phyloP scores from a whole-genome alignment of 1,140 invertebrate genomes.

The Homarus americanus region DNA sequence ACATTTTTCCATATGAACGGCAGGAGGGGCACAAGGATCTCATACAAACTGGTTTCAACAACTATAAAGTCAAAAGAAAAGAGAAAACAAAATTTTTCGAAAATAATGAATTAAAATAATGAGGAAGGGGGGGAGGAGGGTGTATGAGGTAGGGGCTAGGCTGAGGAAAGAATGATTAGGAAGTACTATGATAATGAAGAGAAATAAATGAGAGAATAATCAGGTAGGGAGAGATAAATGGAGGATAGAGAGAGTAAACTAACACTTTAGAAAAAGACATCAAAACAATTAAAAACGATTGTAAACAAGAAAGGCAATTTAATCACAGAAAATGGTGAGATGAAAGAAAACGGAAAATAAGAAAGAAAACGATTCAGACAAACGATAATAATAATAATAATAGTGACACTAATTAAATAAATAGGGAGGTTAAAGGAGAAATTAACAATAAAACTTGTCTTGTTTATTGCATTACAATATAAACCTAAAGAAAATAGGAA shows the following conservation, averaged over 20 bases:
- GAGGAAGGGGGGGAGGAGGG: no score
- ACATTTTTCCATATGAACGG: constrained; percentile 45
- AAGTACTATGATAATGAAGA: not conserved
- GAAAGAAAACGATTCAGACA: not conserved
- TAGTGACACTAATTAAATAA: not conserved
- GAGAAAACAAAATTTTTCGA: not conserved
- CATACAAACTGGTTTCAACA: constrained; percentile 47
- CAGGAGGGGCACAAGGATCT: constrained; percentile 40
- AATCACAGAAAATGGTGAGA: not conserved
- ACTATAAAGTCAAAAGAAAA: constrained; percentile 13
- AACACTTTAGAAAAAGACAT: no score
- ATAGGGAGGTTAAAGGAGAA: constrained; percentile 38
- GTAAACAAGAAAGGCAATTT: no score
- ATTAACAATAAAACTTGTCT: constrained; percentile 40
- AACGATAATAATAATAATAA: not conserved
- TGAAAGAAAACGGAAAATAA: not conserved
- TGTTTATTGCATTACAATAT: constrained; percentile 60
- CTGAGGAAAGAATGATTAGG: not conserved
- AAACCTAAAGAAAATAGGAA: constrained; percentile 47
- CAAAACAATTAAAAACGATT: no score
- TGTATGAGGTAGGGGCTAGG: not conserved
- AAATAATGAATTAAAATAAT: no score
- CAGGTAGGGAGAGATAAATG: not conserved
- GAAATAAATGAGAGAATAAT: not conserved
- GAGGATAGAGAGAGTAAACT: not conserved